phyloP scores from a whole-genome alignment of 92 coral and sea anemone genomes.

The Phenganax subtilis region DNA sequence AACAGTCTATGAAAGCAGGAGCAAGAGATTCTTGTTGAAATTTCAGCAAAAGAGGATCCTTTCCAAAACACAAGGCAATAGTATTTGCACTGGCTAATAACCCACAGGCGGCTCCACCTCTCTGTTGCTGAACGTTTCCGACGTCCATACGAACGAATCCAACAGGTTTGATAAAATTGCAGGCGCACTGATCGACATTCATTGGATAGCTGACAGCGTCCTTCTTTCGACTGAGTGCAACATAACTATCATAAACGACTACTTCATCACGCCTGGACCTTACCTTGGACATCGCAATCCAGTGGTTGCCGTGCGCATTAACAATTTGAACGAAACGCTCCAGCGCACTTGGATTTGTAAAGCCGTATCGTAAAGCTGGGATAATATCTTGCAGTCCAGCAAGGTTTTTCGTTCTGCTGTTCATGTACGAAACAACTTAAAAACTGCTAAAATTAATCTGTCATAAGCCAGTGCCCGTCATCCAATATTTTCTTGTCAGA shows the following conservation, averaged over 20 bases:
- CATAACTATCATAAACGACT: conserved; percentile 45
- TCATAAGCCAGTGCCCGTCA: conserved; percentile 51
- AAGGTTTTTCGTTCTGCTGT: conserved; percentile 28
- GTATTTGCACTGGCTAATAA: conserved; percentile 9
- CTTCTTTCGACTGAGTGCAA: not conserved
- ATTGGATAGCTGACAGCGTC: conserved; percentile 50
- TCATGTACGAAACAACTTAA: conserved; percentile 32
- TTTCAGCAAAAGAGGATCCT: conserved; percentile 22
- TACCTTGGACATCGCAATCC: conserved; percentile 49
- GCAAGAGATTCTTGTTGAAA: conserved; percentile 47
- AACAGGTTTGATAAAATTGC: conserved; percentile 19
- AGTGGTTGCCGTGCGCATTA: conserved; percentile 43
- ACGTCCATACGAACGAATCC: conserved; percentile 7
- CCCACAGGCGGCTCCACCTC: conserved; percentile 26
- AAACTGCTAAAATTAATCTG: conserved; percentile 42
- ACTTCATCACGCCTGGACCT: not conserved
- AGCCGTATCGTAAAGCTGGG: conserved; percentile 43
- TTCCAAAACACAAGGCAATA: conserved; percentile 15
- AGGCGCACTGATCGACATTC: conserved; percentile 47
- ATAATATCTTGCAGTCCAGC: conserved; percentile 54
- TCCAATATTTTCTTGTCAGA: conserved; percentile 37
- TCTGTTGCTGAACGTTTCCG: conserved; percentile 21
- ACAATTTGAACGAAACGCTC: conserved; percentile 7
- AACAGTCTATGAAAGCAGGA: conserved; percentile 12
- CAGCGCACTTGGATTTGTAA: not conserved